phyloP scores from a whole-genome alignment of 2,888 invertebrate genomes.

The Protonemura montana region DNA sequence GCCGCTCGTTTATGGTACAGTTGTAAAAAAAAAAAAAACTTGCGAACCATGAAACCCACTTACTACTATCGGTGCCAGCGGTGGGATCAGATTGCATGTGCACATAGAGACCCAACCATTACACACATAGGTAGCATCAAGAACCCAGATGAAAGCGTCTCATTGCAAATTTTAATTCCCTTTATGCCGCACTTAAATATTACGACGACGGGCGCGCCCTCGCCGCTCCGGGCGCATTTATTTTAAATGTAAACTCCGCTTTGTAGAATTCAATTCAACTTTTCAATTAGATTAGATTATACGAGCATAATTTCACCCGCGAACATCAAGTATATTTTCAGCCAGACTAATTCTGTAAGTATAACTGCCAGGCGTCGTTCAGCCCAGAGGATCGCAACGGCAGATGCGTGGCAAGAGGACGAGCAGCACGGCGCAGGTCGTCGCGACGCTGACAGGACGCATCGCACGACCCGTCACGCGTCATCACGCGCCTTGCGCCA shows the following conservation, averaged over 20 bases:
- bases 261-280: slow-evolving; percentile 23
- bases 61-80: background rate
- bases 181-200: background rate
- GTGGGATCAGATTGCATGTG: background rate
- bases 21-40: too few relatives aligned
- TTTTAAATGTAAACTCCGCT: slow-evolving; percentile 4
- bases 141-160: background rate
- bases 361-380: background rate
- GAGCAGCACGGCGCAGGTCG: too few relatives aligned
- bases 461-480: too few relatives aligned
- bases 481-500: too few relatives aligned
- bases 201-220: background rate
- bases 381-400: too few relatives aligned
- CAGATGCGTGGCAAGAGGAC: too few relatives aligned
- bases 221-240: background rate
- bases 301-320: slow-evolving; percentile 15
- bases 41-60: too few relatives aligned
- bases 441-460: too few relatives aligned
- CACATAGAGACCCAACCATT: background rate
- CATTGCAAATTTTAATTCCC: background rate
- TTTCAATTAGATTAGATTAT: slow-evolving; percentile 28
- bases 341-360: background rate
- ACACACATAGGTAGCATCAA: background rate
- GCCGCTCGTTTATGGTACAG: too few relatives aligned
- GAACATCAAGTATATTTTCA: slow-evolving; percentile 23